Evolutionary conservation across 2,888 invertebrate species (phyloP).

Genomic region (Spatulosminthurus flaviceps): DNA sequence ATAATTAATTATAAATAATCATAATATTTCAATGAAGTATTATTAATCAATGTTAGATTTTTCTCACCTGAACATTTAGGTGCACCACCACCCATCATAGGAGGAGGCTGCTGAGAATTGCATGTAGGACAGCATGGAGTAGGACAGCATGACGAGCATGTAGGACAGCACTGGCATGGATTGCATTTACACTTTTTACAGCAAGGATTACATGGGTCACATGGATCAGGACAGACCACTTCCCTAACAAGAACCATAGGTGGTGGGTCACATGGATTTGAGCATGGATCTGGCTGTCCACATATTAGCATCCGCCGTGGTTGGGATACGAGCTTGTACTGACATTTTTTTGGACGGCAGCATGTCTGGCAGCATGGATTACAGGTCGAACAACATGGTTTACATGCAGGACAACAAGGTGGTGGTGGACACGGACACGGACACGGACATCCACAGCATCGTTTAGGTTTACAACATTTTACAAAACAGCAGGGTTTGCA

Average conservation of each 20-base stretch:
- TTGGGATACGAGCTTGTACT: not conserved
- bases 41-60: no score
- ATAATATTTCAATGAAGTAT: no score
- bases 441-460: not conserved
- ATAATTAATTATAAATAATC: no score
- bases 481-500: not conserved
- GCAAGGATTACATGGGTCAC: not conserved
- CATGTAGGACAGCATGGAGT: no score
- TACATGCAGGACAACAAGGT: no score
- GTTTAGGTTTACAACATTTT: not conserved
- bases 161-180: not conserved
- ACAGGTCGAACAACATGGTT: not conserved
- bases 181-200: not conserved
- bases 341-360: constrained; percentile 8
- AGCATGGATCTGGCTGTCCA: not conserved
- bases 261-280: not conserved
- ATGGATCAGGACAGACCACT: not conserved
- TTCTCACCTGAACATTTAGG: not conserved
- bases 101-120: no score
- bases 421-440: not conserved
- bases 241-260: not conserved
- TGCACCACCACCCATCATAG: no score
- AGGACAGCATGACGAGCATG: no score
- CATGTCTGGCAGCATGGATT: not conserved
- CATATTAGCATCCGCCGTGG: not conserved